Percentiles rank a stretch among this genome's conserved stretches.
Conservation (phyloP, 1,140 invertebrate genomes). For the Drosophila parvula region DNA sequence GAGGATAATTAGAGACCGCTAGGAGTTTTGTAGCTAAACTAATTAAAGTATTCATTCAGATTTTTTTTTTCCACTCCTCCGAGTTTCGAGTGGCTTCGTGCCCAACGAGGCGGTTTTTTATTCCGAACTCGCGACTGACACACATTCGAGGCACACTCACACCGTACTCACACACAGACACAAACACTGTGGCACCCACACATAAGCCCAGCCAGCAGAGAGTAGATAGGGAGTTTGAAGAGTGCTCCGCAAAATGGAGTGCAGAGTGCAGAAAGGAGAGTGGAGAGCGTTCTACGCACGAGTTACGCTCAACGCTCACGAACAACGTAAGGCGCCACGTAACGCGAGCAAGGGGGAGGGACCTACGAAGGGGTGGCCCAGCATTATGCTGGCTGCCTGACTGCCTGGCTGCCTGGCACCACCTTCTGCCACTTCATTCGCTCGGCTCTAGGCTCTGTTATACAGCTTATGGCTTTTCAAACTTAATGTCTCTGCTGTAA, state of each 20-base stretch:
- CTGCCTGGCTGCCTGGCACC: slow-evolving; percentile 3
- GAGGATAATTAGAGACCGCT: slow-evolving; percentile 34
- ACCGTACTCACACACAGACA: slow-evolving; percentile 15
- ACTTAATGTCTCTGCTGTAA: slow-evolving; percentile 63
- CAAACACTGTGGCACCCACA: slow-evolving; percentile 12
- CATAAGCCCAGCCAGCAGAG: slow-evolving; percentile 17
- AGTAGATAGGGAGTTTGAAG: slow-evolving; percentile 47
- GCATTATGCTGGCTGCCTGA: slow-evolving; percentile 35
- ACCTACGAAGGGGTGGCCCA: slow-evolving; percentile 41
- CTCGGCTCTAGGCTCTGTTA: slow-evolving; percentile 58
- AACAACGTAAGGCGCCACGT: slow-evolving; percentile 47
- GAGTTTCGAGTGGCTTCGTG: slow-evolving; percentile 60
- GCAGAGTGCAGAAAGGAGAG: slow-evolving; percentile 17
- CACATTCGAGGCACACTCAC: slow-evolving; percentile 65
- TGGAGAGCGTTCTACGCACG: slow-evolving; percentile 51
- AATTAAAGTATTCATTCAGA: slow-evolving; percentile 62
- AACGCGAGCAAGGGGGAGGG: slow-evolving; percentile 40
- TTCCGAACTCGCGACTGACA: slow-evolving; percentile 55
- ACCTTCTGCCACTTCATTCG: slow-evolving; percentile 45
- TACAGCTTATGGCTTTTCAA: slow-evolving; percentile 76
- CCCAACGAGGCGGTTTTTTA: slow-evolving; percentile 69
- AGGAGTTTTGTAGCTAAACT: slow-evolving; percentile 44
- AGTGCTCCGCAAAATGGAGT: slow-evolving; percentile 52
- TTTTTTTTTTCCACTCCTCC: slow-evolving; percentile 21
- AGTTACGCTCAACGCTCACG: slow-evolving; percentile 53